Evolutionary conservation across 2,888 invertebrate genomes (phyloP).

Genomic region (Toxonevra muliebris): DNA sequence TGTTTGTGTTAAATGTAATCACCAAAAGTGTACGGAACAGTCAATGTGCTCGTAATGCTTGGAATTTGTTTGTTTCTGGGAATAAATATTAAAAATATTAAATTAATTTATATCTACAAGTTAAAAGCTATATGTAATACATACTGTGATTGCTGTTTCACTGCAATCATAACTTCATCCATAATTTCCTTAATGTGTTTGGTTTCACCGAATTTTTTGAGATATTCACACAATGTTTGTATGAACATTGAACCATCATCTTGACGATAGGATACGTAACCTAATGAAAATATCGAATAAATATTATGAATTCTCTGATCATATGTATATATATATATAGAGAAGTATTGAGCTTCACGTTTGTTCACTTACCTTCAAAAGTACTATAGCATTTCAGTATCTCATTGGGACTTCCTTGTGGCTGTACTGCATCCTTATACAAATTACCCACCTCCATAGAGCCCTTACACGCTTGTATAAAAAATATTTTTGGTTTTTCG

Average conservation of each 20-base stretch:
- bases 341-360: not conserved
- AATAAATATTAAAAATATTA: no score
- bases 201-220: slow-evolving; percentile 47
- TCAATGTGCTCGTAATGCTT: slow-evolving; percentile 57
- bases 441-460: slow-evolving; percentile 49
- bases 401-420: slow-evolving; percentile 54
- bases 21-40: slow-evolving; percentile 59
- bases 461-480: slow-evolving; percentile 64
- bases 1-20: slow-evolving; percentile 48
- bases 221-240: slow-evolving; percentile 55
- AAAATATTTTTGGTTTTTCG: slow-evolving; percentile 60
- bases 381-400: slow-evolving; percentile 63
- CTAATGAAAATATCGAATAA: slow-evolving; percentile 36
- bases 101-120: not conserved
- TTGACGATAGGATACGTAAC: slow-evolving; percentile 61
- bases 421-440: slow-evolving; percentile 50
- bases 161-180: slow-evolving; percentile 50
- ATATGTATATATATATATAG: not conserved
- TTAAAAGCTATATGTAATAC: slow-evolving; percentile 26
- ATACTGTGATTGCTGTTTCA: slow-evolving; percentile 50
- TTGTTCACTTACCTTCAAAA: slow-evolving; percentile 53
- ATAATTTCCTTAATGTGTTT: slow-evolving; percentile 58
- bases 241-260: slow-evolving; percentile 60
- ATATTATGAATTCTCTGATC: not conserved
- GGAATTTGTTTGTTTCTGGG: slow-evolving; percentile 59